Base-by-base conservation (phyloP, 1,140 invertebrate species). In the Goniozus legneri region DNA sequence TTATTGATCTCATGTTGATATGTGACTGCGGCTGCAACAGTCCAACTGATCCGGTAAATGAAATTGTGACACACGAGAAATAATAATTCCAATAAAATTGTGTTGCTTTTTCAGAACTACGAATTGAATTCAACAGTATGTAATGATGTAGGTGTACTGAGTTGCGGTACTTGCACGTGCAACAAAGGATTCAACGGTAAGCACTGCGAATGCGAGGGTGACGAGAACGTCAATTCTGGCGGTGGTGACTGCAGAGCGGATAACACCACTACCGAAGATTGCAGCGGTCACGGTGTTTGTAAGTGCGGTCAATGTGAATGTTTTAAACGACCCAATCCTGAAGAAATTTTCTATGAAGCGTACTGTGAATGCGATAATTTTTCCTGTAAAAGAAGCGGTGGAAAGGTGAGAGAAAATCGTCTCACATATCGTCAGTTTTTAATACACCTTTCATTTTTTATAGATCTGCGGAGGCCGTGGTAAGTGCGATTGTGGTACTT, bases 361-460 rank as follows among this genome's bases (percentile, higher is more conserved):
- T 89, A 76, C 64, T 91, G 89, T 63, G 79, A 91, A 62, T 91
- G 87, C 64, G 84, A 89, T 65, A 82, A 86, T 58, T 86, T 85
- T 59, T 82, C 80, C 19, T 90, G 88, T 60, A 79, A 82, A 42
- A 77, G 81, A 31, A 74, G 77, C 59, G 73, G 80, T 36, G 79
- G 77, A 18, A 22, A 56, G 52, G 64, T 68, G 32, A 39, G 41
- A 49, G 22, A 14, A 8, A 27, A 42, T 42, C 13, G 15, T 33
- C 27, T 44, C 37, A 51, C 43, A 52, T 35, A 21, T 32, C 3
- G 24, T n/a, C 15, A 16, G 35, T 38, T 30, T 44, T 47, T 48
- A 49, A 33, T 40, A 21, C n/a, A n/a, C n/a, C n/a, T n/a, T n/a
- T n/a, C n/a, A 44, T 33, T 34, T 38, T 35, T 56, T 55, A 35